phyloP scores from a whole-genome alignment of 2,888 invertebrate genomes.

The Chrysina gloriosa region DNA sequence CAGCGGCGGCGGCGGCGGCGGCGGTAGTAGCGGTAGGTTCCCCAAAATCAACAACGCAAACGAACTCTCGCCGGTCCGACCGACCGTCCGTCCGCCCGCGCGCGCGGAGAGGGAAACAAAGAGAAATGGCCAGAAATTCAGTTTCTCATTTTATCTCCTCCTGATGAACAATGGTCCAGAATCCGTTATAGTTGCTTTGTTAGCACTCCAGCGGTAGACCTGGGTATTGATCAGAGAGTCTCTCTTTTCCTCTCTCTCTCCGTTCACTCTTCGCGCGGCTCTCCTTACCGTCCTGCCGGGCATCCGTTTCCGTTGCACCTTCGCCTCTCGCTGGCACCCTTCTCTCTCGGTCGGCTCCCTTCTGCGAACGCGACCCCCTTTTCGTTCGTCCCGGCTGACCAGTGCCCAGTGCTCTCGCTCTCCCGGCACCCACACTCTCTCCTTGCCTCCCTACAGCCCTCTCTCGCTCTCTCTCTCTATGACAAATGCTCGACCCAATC shows the following conservation, averaged over 20 bases:
- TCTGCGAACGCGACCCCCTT: slow-evolving; percentile 27
- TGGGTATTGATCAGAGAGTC: slow-evolving; percentile 66
- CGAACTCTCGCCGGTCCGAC: background rate
- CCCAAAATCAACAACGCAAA: slow-evolving; percentile 10
- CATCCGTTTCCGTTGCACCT: slow-evolving; percentile 39
- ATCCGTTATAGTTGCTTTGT: slow-evolving; percentile 67
- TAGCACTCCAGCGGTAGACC: slow-evolving; percentile 67
- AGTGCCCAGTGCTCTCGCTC: slow-evolving; percentile 59
- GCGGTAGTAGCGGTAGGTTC: background rate
- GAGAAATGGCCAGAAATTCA: slow-evolving; percentile 51
- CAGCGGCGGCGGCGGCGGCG: background rate
- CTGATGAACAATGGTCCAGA: slow-evolving; percentile 67
- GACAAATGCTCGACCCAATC: slow-evolving; percentile 65
- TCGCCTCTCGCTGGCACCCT: slow-evolving; percentile 32
- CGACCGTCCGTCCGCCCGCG: background rate
- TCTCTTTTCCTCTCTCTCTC: slow-evolving; percentile 46
- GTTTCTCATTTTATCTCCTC: slow-evolving; percentile 66
- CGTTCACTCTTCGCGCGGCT: slow-evolving; percentile 30
- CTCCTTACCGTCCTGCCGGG: slow-evolving; percentile 41
- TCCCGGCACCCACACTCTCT: slow-evolving; percentile 60
- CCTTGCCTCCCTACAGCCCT: slow-evolving; percentile 17
- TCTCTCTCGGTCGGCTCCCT: slow-evolving; percentile 1
- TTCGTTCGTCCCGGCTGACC: slow-evolving; percentile 57
- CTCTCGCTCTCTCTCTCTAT: slow-evolving; percentile 58
- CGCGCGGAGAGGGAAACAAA: slow-evolving; percentile 26